Base-by-base conservation (phyloP, 1,140 invertebrate genomes). In the Monochamus saltuarius region DNA sequence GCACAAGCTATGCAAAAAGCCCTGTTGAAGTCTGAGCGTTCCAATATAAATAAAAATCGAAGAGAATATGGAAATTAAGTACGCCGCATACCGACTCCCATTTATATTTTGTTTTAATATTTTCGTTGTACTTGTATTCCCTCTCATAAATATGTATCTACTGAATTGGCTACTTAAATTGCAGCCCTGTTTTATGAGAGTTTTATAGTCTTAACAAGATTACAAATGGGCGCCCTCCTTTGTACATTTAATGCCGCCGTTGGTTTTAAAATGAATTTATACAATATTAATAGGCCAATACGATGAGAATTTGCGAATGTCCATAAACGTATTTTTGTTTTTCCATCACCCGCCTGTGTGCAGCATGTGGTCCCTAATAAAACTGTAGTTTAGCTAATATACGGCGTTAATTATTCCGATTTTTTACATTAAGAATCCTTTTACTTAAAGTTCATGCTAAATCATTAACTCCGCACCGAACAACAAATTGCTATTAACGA, bases 41-140 rank as follows among this genome's bases (percentile, higher is more conserved):
- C 52, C 59, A 67, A 65, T 65, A 67, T 66, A 66, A 63, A 70
- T 68, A 67, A 65, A 70, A 65, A 68, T 68, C 58, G 61, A 62
- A 62, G 56, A 62, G 59, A 68, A 64, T 68, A 68, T 68, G 66
- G 59, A 68, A 68, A 68, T 68, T 64, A 63, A 54, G 36, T 54
- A 29, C 45, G 35, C 56, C 56, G 56, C 59, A 53, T 56, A 59
- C 58, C 56, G 59, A 47, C 49, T 56, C 45, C 62, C 55, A 52
- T 52, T 64, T 52, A 54, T 51, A 50, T 61, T 61, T 54, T 54
- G 55, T 36, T 65, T 34, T 65, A 61, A 65, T 65, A 65, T 64
- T 65, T 54, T 61, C 66, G 57, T 65, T 59, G 57, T 65, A 54
- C 63, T 60, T 49, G 50, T 55, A 51, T 62, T 59, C 58, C 51